Evolutionary conservation across 1,140 invertebrate genomes (phyloP).

Genomic region (Brachionus paranguensis): DNA sequence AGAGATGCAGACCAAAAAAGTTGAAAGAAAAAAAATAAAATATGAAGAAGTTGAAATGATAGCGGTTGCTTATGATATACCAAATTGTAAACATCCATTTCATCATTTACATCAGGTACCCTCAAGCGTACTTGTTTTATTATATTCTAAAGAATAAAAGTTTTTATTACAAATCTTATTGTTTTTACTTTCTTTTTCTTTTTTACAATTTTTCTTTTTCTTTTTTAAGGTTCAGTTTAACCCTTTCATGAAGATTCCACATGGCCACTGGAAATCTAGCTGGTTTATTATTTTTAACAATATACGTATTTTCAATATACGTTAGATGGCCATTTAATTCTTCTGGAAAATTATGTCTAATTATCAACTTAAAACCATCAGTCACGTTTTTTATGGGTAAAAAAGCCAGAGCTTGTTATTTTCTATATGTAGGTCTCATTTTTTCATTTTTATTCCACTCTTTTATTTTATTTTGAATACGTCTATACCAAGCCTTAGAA

Average conservation of each 20-base stretch:
- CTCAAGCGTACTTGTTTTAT: too few species aligned
- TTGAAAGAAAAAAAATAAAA: too few species aligned
- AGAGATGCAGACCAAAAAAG: too few species aligned
- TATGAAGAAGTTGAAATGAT: too few species aligned
- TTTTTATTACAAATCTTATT: too few species aligned
- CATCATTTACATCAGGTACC: too few species aligned
- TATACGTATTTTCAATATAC: neutral
- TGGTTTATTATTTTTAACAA: neutral
- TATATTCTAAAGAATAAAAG: too few species aligned
- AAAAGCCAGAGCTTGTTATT: neutral
- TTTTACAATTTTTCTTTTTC: too few species aligned
- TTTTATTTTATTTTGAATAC: neutral
- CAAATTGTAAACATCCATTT: too few species aligned
- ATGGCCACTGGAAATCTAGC: neutral
- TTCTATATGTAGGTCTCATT: neutral
- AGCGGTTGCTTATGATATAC: too few species aligned
- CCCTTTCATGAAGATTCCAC: neutral
- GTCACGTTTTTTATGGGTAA: neutral
- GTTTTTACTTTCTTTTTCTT: too few species aligned
- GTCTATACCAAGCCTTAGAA: neutral
- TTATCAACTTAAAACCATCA: neutral
- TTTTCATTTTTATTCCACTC: neutral
- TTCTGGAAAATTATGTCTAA: neutral
- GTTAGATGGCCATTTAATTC: neutral
- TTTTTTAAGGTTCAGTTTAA: neutral